Percentiles rank a stretch among this genome's conserved stretches.
Conservation (phyloP, 2,113 vertebrate species). For the Chloroceryle aenea region DNA sequence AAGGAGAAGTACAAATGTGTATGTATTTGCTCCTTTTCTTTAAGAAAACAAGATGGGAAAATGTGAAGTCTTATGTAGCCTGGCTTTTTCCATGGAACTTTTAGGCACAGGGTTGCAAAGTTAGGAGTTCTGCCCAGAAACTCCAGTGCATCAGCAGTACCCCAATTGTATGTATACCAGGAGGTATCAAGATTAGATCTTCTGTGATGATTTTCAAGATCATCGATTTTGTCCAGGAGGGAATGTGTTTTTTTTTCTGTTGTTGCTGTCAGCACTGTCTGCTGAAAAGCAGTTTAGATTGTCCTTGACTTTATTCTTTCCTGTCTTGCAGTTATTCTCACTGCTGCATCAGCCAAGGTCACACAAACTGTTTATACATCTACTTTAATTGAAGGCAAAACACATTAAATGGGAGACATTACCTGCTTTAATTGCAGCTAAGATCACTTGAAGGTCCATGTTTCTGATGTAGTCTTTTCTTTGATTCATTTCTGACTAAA, state of each 20-base stretch:
- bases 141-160: not conserved
- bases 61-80: not conserved
- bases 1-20: not conserved
- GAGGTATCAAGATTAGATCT: slow-evolving; percentile 46
- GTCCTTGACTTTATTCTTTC: slow-evolving; percentile 54
- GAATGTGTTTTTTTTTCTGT: not conserved
- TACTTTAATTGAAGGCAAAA: slow-evolving; percentile 24
- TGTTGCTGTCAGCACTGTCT: slow-evolving; percentile 43
- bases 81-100: not conserved
- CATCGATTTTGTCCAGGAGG: slow-evolving; percentile 29
- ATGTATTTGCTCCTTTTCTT: not conserved
- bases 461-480: not conserved
- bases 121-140: slow-evolving; percentile 9
- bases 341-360: not conserved
- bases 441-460: not conserved
- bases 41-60: not conserved
- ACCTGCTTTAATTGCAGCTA: not conserved
- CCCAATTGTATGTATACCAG: not conserved
- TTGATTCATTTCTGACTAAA: not conserved
- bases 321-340: not conserved
- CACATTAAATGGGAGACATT: not conserved
- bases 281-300: slow-evolving; percentile 35
- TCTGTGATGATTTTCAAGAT: slow-evolving; percentile 51
- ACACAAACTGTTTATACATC: not conserved
- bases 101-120: not conserved